These are phyloP conservation scores for Glaucopsyche alexis DNA, from an alignment of 2,888 invertebrate species.

Conservation along the genomic window DNA sequence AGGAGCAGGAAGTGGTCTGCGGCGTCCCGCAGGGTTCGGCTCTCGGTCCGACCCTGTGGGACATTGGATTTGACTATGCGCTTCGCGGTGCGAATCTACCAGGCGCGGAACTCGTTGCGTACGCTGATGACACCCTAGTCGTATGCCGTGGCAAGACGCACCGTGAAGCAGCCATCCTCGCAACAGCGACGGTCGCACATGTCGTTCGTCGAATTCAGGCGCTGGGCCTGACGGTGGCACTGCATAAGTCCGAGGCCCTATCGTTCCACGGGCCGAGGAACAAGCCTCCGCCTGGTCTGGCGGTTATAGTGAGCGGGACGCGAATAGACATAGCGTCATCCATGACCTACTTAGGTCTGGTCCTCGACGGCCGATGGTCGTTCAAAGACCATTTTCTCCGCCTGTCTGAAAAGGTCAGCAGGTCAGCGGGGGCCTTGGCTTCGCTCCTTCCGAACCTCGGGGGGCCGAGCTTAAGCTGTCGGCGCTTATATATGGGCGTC, in stretches of 20 bases:
- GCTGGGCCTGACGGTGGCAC: not conserved
- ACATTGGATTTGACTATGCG: not conserved
- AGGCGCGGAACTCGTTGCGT: not conserved
- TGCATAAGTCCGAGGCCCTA: not conserved
- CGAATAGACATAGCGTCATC: no score
- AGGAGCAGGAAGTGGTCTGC: not conserved
- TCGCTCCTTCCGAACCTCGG: no score
- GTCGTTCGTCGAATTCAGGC: no score
- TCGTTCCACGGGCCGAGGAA: not conserved
- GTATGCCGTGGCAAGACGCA: not conserved
- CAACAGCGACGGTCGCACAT: not conserved
- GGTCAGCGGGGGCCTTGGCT: no score
- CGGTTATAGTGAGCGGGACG: not conserved
- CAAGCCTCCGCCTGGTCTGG: not conserved
- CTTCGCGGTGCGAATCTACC: not conserved
- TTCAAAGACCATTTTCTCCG: no score
- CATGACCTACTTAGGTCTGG: no score
- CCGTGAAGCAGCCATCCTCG: not conserved
- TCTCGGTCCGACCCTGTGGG: slow-evolving; percentile 16
- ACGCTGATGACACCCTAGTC: not conserved
- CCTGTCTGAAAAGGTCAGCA: no score
- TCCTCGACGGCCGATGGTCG: no score
- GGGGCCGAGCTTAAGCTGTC: no score
- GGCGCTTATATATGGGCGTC: no score
- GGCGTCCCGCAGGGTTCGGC: slow-evolving; percentile 1